phyloP scores from a whole-genome alignment of 2,113 vertebrate species.

The Emydura subglobosa region DNA sequence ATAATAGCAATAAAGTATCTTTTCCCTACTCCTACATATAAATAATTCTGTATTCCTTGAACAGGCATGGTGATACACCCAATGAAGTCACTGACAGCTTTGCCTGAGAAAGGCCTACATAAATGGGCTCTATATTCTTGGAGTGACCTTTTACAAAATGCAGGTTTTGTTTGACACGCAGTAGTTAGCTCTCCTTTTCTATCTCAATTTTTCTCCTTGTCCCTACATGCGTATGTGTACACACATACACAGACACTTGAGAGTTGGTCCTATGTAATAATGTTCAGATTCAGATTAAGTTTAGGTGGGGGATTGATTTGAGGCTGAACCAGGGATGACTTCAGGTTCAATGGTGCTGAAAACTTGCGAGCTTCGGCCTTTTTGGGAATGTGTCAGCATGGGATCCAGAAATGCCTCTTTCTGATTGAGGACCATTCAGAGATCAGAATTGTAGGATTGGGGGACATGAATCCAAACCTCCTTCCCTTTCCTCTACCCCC shows the following conservation, averaged over 20 bases:
- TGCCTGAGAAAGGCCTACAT: neutral
- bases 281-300: neutral
- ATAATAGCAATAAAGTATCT: constrained; percentile 39
- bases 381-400: neutral
- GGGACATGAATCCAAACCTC: neutral
- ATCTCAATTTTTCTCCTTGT: neutral
- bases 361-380: neutral
- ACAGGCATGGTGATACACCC: neutral
- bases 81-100: neutral
- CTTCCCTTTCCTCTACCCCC: neutral
- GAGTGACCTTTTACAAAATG: neutral
- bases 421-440: neutral
- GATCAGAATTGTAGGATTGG: neutral
- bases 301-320: neutral
- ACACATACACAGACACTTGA: neutral
- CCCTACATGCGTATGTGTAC: neutral
- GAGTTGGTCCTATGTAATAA: neutral
- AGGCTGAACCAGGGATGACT: neutral
- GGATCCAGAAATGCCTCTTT: neutral
- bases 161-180: neutral
- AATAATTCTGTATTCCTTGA: neutral
- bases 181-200: neutral
- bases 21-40: neutral
- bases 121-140: neutral
- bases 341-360: neutral